phyloP scores from a whole-genome alignment of 1,140 invertebrate genomes.

The Drusus annulatus region DNA sequence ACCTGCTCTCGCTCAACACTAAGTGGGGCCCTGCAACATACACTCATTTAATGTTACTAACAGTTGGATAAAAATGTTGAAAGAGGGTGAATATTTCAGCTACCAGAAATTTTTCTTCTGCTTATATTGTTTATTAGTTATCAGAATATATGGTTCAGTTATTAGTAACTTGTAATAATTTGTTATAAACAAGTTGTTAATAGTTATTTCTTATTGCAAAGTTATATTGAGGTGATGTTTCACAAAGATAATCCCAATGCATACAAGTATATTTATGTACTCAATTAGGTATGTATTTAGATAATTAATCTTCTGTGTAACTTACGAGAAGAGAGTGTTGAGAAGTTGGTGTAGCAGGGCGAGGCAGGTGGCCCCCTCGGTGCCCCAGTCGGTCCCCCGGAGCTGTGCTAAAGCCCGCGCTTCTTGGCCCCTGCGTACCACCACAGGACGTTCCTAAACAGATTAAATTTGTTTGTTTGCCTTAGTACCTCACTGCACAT shows the following conservation, averaged over 20 bases:
- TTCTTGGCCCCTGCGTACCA: slow-evolving; percentile 40
- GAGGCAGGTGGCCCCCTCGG: slow-evolving; percentile 49
- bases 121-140: no score
- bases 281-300: no score
- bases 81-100: no score
- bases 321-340: slow-evolving; percentile 55
- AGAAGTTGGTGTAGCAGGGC: slow-evolving; percentile 54
- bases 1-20: slow-evolving; percentile 49
- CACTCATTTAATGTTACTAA: not conserved
- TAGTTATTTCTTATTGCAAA: no score
- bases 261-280: no score
- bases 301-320: not conserved
- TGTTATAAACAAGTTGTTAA: no score
- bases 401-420: slow-evolving; percentile 48
- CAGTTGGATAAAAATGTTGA: no score
- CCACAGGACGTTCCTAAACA: slow-evolving; percentile 9
- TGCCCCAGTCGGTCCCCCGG: slow-evolving; percentile 50
- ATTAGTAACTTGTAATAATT: no score
- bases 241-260: not conserved
- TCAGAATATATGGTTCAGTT: no score
- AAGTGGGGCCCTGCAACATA: slow-evolving; percentile 42
- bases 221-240: not conserved
- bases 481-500: no score
- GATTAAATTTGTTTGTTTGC: no score
- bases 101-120: no score